Evolutionary conservation across 2,797 vertebrate genomes (phyloP), one percentile per base, ranked within the genome.

Genomic region (Chelon auratus): DNA sequence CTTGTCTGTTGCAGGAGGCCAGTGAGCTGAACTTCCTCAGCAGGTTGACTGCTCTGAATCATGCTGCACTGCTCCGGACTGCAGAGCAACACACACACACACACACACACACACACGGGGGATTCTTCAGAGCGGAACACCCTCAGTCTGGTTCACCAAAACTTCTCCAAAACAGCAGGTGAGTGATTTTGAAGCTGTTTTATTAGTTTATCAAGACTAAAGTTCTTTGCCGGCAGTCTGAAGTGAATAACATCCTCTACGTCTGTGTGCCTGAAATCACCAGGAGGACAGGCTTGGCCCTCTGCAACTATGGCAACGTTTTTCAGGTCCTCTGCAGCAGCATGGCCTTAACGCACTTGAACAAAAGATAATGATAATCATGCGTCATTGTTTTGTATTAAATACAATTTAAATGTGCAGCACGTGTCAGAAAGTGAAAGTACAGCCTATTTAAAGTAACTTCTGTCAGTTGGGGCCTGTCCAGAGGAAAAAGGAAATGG

Each of bases 11-110:
- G 33, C 26, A 11, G 9, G 69, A 72, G 61, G 66, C 81, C 77
- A 67, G 37, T 82, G 53, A 11, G 66, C 36, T 81, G 68, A 84
- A 79, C 78, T 81, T 83, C 76, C 86, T 80, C 69, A 65, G 67
- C 67, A 70, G 61, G 74, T 51, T 40, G 57, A 12, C 45, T 48
- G 45, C 45, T 48, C 8, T 45, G 15, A n/a, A 45, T 53, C 75
- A 33, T 68, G 81, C 62, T 53, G 54, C 50, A 18, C 10, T 13
- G 15, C 40, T 52, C 9, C n/a, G 42, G 15, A 43, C 42, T 43
- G 15, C 6, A 43, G 43, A 45, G 43, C 15, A 6, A 17, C 42
- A 45, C 42, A 17, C 5, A 45, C 43, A 9, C 43, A 45, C 43
- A 9, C 42, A 45, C 43, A 9, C 42, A 17, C 4, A n/a, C 13